Evolutionary conservation across 2,797 vertebrate genomes (phyloP).

Genomic region (Chelon labrosus): DNA sequence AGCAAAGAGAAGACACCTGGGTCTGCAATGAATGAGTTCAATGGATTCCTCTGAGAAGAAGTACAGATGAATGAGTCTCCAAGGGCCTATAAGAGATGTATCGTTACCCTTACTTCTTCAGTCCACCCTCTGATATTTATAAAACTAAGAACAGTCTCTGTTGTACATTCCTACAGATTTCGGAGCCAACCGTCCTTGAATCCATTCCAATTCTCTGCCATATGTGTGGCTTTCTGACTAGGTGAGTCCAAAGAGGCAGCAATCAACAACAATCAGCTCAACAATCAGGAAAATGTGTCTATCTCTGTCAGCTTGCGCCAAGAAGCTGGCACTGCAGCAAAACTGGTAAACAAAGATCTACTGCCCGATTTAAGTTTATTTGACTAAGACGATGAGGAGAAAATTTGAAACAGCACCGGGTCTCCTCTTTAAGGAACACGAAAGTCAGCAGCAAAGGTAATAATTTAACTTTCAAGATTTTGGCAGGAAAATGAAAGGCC

Average conservation of each 20-base stretch:
- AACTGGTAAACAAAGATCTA: constrained; percentile 26
- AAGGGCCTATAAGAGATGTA: constrained; percentile 69
- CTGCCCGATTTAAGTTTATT: constrained; percentile 33
- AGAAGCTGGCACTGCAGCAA: constrained; percentile 43
- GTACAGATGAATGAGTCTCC: constrained; percentile 82
- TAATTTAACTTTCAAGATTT: constrained; percentile 1
- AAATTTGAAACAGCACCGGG: constrained; percentile 36
- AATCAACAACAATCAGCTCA: constrained; percentile 51
- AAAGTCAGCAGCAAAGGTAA: constrained; percentile 21
- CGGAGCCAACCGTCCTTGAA: constrained; percentile 27
- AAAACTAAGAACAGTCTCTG: constrained; percentile 36
- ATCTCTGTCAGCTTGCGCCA: constrained; percentile 17
- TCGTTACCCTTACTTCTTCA: constrained; percentile 73
- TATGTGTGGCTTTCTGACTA: constrained; percentile 37
- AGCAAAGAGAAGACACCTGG: constrained; percentile 71
- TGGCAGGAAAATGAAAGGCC: neutral
- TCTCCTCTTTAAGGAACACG: constrained; percentile 8
- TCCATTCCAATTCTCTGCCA: constrained; percentile 25
- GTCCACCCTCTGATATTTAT: constrained; percentile 61
- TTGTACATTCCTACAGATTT: constrained; percentile 26
- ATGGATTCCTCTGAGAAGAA: constrained; percentile 82
- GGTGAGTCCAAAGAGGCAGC: constrained; percentile 22
- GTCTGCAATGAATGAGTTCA: constrained; percentile 83
- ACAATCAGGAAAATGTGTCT: constrained; percentile 26
- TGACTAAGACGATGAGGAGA: constrained; percentile 24